phyloP scores from a whole-genome alignment of 2,888 invertebrate species.

The Pachymerium ferrugineum region DNA sequence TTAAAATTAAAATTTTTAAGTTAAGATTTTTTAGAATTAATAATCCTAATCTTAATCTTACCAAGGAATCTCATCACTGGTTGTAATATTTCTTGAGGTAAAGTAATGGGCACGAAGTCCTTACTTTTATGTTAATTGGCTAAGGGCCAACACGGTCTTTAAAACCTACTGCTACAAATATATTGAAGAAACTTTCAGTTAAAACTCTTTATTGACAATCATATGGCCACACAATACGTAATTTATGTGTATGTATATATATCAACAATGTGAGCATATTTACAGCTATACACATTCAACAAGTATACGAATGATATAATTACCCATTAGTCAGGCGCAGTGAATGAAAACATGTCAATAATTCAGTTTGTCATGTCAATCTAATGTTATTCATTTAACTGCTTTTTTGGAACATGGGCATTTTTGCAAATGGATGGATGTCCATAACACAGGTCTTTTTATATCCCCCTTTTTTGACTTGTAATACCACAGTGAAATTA shows the following conservation, averaged over 20 bases:
- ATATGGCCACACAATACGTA: not conserved
- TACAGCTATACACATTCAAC: constrained; percentile 1
- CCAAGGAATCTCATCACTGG: no score
- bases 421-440: not conserved
- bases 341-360: not conserved
- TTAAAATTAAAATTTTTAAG: no score
- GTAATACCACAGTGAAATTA: no score
- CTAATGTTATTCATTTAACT: not conserved
- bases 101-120: no score
- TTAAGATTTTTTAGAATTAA: no score
- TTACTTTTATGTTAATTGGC: no score
- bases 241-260: not conserved
- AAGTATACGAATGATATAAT: constrained; percentile 6
- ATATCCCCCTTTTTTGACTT: not conserved
- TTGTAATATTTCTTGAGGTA: no score
- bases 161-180: not conserved
- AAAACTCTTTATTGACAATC: not conserved
- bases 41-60: no score
- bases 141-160: no score
- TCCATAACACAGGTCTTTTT: not conserved
- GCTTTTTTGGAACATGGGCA: not conserved
- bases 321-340: not conserved
- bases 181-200: not conserved
- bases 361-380: not conserved
- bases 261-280: not conserved